phyloP scores from a whole-genome alignment of 2,113 vertebrate genomes.

The Brachionichthys hirsutus region DNA sequence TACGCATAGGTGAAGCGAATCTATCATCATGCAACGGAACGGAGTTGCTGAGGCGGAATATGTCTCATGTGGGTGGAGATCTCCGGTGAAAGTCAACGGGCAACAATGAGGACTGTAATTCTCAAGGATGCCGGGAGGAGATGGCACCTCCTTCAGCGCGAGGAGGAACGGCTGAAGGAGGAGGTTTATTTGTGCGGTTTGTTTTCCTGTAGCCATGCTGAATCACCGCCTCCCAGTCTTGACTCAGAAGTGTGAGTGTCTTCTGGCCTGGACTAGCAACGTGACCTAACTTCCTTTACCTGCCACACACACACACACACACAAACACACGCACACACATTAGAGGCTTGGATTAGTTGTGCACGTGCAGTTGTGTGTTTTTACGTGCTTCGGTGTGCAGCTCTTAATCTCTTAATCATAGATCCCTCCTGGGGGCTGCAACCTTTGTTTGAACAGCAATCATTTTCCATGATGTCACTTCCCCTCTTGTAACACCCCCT shows the following conservation, averaged over 20 bases:
- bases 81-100: constrained; percentile 17
- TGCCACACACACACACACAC: constrained; percentile 13
- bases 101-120: constrained; percentile 18
- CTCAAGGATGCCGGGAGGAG: constrained; percentile 11
- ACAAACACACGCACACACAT: constrained; percentile 14
- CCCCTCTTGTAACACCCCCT: constrained; percentile 21
- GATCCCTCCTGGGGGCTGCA: constrained; percentile 60
- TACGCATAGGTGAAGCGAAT: constrained; percentile 12
- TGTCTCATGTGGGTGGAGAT: constrained; percentile 19
- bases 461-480: constrained; percentile 76
- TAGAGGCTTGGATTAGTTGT: constrained; percentile 18
- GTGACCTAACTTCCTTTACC: constrained; percentile 42
- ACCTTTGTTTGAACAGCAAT: constrained; percentile 46
- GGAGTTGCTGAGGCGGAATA: constrained; percentile 34
- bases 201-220: constrained; percentile 54
- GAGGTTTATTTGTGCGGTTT: constrained; percentile 43
- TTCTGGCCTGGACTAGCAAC: constrained; percentile 38
- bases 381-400: constrained; percentile 62
- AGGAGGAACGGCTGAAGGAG: constrained; percentile 24
- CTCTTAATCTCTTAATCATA: constrained; percentile 71
- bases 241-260: constrained; percentile 47
- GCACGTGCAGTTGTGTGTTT: constrained; percentile 19
- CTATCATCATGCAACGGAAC: constrained; percentile 14
- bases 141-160: neutral
- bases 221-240: constrained; percentile 53